Evolutionary conservation across 2,113 vertebrate genomes (phyloP).

Genomic region (Actenoides hombroni): DNA sequence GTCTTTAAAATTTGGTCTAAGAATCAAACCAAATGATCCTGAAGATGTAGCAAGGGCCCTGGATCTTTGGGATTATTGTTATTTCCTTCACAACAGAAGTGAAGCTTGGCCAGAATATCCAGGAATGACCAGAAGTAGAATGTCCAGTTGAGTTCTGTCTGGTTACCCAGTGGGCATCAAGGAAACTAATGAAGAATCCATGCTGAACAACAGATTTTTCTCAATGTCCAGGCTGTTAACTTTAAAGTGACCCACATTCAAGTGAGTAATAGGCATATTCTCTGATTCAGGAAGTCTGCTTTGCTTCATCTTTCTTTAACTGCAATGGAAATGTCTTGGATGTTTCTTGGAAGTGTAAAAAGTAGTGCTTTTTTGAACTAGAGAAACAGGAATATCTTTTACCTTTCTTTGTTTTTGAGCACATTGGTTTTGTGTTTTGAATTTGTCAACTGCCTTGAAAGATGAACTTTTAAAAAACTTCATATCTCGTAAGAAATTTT

Average conservation of each 20-base stretch:
- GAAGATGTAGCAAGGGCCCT: conserved; percentile 27
- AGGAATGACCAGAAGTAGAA: conserved; percentile 65
- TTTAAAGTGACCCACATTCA: conserved; percentile 65
- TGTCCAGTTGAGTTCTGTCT: conserved; percentile 63
- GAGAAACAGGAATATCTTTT: not conserved
- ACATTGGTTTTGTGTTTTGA: not conserved
- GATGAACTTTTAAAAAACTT: not conserved
- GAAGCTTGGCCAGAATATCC: conserved; percentile 64
- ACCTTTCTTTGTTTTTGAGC: conserved; percentile 26
- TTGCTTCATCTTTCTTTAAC: conserved; percentile 57
- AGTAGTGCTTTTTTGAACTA: not conserved
- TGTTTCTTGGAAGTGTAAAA: conserved; percentile 21
- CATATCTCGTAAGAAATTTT: not conserved
- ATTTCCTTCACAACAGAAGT: conserved; percentile 71
- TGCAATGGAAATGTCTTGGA: conserved; percentile 51
- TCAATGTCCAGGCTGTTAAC: conserved; percentile 61
- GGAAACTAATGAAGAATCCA: conserved; percentile 65
- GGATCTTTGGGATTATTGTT: conserved; percentile 68
- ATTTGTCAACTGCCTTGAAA: conserved; percentile 2
- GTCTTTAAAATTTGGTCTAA: conserved; percentile 2
- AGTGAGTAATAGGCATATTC: conserved; percentile 68
- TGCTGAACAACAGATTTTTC: conserved; percentile 65
- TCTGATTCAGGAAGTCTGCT: conserved; percentile 59
- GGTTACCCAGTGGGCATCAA: conserved; percentile 54
- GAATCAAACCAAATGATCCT: conserved; percentile 55